phyloP scores from a whole-genome alignment of 1,140 invertebrate genomes.

The Drosophila oshimai region DNA sequence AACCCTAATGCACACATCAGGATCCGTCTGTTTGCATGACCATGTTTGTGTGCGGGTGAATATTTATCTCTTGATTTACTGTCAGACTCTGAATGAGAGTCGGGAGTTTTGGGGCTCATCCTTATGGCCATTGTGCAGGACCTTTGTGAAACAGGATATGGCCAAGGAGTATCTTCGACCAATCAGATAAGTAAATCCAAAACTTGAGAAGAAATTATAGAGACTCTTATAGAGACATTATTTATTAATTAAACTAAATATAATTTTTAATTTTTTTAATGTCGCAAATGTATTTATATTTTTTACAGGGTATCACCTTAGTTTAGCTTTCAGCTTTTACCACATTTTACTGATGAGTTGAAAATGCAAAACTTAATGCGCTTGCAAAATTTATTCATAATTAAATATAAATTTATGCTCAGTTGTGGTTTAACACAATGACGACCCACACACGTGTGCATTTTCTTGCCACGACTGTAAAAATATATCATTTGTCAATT shows the following conservation, averaged over 20 bases:
- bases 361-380: constrained; percentile 73
- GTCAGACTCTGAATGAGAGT: constrained; percentile 19
- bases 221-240: no score
- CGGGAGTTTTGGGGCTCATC: constrained; percentile 33
- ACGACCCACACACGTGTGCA: constrained; percentile 12
- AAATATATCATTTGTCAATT: constrained; percentile 51
- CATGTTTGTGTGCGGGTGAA: constrained; percentile 11
- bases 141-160: constrained; percentile 1
- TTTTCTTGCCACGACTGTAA: constrained; percentile 16
- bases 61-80: constrained; percentile 79
- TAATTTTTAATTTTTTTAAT: background rate
- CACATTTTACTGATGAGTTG: constrained; percentile 51
- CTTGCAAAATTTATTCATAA: constrained; percentile 79
- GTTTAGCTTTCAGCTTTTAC: background rate
- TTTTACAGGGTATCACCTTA: constrained; percentile 6
- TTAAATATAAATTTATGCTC: constrained; percentile 80
- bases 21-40: background rate
- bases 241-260: no score
- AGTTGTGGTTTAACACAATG: constrained; percentile 71
- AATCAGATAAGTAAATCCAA: background rate
- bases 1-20: constrained; percentile 15
- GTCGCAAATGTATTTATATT: background rate
- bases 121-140: constrained; percentile 27
- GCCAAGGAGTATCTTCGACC: background rate
- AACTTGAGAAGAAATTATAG: no score